phyloP scores from a whole-genome alignment of 2,888 invertebrate genomes.

The Cryptus armator region DNA sequence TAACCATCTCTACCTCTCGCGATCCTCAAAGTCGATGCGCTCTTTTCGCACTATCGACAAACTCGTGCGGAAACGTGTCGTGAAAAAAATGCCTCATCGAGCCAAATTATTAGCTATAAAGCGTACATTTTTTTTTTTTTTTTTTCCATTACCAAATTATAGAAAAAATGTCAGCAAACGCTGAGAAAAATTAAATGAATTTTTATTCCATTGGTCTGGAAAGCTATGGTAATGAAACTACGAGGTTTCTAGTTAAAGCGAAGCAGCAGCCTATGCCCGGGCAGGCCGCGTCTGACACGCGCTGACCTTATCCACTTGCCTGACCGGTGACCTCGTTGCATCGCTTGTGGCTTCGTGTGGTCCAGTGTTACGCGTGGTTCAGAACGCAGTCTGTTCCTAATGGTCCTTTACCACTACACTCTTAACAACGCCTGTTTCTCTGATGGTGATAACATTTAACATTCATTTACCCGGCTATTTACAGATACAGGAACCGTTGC shows the following conservation, averaged over 20 bases:
- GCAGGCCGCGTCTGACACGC: slow-evolving; percentile 56
- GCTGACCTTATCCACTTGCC: slow-evolving; percentile 63
- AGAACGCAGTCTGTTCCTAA: slow-evolving; percentile 53
- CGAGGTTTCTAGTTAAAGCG: neutral
- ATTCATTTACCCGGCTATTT: neutral
- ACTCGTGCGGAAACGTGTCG: slow-evolving; percentile 10
- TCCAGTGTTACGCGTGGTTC: slow-evolving; percentile 20
- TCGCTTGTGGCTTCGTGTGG: slow-evolving; percentile 11
- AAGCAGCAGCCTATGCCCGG: neutral
- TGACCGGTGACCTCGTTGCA: slow-evolving; percentile 20
- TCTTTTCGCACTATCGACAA: slow-evolving; percentile 20
- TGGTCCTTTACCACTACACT: slow-evolving; percentile 48
- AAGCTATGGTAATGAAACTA: neutral
- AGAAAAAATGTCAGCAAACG: neutral
- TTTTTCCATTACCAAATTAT: too few relatives aligned
- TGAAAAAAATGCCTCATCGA: neutral
- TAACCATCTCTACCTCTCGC: neutral
- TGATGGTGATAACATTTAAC: neutral
- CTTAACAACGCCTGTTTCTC: neutral
- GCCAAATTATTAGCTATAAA: too few relatives aligned
- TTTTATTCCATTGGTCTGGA: neutral
- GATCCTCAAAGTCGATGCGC: slow-evolving; percentile 12
- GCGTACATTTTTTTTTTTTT: too few relatives aligned
- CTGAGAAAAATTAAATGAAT: neutral
- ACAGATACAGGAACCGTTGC: too few relatives aligned